Evolutionary conservation across 2,113 vertebrate genomes (phyloP), one percentile per base, ranked within the genome.

Genomic region (Callopanchax toddi): DNA sequence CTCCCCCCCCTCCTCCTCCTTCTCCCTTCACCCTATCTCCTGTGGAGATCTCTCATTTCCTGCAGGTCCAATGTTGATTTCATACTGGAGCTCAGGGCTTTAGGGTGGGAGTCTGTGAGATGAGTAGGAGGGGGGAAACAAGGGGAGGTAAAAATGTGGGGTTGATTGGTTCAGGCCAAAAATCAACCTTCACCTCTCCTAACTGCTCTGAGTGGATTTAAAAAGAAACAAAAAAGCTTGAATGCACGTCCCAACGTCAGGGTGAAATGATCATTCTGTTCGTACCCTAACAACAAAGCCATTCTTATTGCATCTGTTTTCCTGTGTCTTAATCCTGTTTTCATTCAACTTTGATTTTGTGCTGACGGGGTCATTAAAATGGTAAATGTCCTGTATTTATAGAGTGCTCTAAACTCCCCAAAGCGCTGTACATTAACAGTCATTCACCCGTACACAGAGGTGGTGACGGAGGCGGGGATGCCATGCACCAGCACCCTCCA

Each of bases 41-140:
- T 75, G 70, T 85, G 76, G 68, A 85, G 83, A 90, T 89, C 83
- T 89, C 86, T 91, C 86, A 89, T 91, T 91, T 91, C 88, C 91
- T 91, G 88, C 79, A 82, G 81, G 68, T 78, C 74, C 79, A 79
- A 87, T 83, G 87, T 88, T 89, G 82, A 89, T 90, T 91, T 91
- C 87, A 87, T 88, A 87, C 72, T 82, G 68, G 63, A 86, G 81
- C 83, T 85, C 50, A 18, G 78, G 77, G 81, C 79, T 89, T n/a
- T 84, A 53, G 74, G 78, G 81, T 67, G 73, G 81, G 83, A 86
- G 80, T 86, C 84, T 86, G 44, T 54, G 71, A 70, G 81, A 78
- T 74, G 78, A 67, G 70, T 36, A 46, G 44, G 50, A 32, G 43
- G 64, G 79, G n/a, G 72, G 65, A 44, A 45, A 54, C 34, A 40